phyloP scores from a whole-genome alignment of 2,797 vertebrate genomes.

The Paedocypris micromegethes region DNA sequence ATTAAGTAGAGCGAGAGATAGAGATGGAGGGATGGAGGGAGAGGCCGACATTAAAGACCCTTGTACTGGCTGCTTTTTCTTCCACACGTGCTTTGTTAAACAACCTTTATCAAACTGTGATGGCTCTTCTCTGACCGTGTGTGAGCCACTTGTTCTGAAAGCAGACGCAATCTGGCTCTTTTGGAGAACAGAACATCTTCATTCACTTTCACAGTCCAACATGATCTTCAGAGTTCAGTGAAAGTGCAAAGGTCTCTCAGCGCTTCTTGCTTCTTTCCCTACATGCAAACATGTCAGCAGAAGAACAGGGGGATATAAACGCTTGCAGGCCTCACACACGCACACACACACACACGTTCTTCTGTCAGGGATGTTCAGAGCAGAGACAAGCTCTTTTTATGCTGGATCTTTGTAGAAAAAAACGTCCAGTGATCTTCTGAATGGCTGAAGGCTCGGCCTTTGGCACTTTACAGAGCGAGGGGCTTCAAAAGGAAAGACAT shows the following conservation, averaged over 20 bases:
- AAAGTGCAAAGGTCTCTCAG: no score
- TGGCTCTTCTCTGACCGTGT: slow-evolving; percentile 52
- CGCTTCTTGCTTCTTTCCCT: no score
- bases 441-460: slow-evolving; percentile 34
- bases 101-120: slow-evolving; percentile 68
- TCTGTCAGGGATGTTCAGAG: slow-evolving; percentile 25
- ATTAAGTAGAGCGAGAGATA: slow-evolving; percentile 76
- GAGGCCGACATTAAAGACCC: slow-evolving; percentile 65
- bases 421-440: slow-evolving; percentile 38
- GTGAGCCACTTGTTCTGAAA: slow-evolving; percentile 31
- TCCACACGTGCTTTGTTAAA: slow-evolving; percentile 71
- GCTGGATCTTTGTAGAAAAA: slow-evolving; percentile 30
- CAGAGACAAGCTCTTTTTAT: slow-evolving; percentile 20
- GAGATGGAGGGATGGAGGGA: slow-evolving; percentile 54
- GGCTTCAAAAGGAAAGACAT: slow-evolving; percentile 31
- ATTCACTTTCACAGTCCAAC: not conserved
- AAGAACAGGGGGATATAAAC: slow-evolving; percentile 1
- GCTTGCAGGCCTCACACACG: slow-evolving; percentile 9
- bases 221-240: no score
- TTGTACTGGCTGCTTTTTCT: slow-evolving; percentile 62
- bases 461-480: slow-evolving; percentile 38
- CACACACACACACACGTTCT: not conserved
- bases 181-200: slow-evolving; percentile 15
- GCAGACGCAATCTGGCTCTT: slow-evolving; percentile 30
- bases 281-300: no score